Conservation (phyloP, 2,797 vertebrate genomes). For the Carcharodon carcharias region DNA sequence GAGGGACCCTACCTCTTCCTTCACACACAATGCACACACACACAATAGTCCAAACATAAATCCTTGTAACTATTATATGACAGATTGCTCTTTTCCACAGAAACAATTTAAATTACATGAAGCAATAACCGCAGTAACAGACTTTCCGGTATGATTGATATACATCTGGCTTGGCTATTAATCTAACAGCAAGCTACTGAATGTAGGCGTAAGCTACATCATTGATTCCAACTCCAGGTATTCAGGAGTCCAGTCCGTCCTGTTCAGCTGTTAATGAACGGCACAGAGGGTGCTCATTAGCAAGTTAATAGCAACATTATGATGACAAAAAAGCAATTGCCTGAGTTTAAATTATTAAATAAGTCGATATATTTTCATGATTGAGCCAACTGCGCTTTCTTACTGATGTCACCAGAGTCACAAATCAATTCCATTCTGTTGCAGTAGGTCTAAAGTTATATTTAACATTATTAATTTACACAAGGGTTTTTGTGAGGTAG, state of each 20-base stretch:
- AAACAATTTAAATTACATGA: conserved; percentile 24
- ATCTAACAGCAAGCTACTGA: background rate
- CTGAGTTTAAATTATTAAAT: conserved; percentile 44
- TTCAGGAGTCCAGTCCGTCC: background rate
- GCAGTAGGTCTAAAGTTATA: conserved; percentile 43
- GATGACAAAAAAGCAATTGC: conserved; percentile 41
- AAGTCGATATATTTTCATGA: conserved; percentile 48
- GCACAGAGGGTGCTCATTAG: background rate
- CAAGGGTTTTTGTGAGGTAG: conserved; percentile 45
- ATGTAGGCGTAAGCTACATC: conserved; percentile 1
- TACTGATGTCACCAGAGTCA: conserved; percentile 44
- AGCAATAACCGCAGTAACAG: background rate
- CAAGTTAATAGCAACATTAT: conserved; percentile 42
- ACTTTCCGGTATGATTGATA: conserved; percentile 18
- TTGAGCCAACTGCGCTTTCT: conserved; percentile 47
- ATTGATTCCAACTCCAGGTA: conserved; percentile 2
- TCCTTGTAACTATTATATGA: background rate
- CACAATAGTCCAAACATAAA: background rate
- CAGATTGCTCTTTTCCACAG: background rate
- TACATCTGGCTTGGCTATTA: conserved; percentile 6
- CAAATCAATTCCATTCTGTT: conserved; percentile 52
- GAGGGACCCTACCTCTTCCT: background rate
- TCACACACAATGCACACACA: background rate
- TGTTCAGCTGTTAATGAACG: background rate
- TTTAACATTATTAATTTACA: conserved; percentile 55